Evolutionary conservation across 2,797 vertebrate species (phyloP).

Genomic region (Periparus ater): DNA sequence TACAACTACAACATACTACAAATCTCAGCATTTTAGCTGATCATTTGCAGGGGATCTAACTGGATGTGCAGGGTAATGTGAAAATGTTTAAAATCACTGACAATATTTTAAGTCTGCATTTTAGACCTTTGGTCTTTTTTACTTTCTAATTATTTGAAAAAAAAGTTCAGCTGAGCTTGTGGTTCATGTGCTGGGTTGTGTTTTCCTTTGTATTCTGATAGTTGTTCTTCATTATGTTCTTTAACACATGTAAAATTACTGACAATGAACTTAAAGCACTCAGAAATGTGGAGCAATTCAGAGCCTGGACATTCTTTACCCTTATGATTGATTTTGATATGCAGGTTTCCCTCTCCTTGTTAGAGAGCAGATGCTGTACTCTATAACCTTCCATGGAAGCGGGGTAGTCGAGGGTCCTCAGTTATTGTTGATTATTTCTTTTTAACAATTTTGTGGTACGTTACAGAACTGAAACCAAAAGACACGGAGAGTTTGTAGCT

Average conservation of each 20-base stretch:
- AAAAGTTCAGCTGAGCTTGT: not conserved
- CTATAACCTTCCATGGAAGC: not conserved
- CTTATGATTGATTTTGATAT: not conserved
- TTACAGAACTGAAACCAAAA: not conserved
- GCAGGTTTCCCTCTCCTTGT: not conserved
- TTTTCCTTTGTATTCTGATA: not conserved
- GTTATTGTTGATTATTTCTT: not conserved
- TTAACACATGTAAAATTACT: not conserved
- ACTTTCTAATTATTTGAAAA: not conserved
- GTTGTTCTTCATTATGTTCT: not conserved
- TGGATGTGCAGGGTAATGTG: not conserved
- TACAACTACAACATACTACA: too few relatives aligned
- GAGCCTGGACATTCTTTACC: not conserved
- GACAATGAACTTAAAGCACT: not conserved
- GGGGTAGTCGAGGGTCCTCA: not conserved
- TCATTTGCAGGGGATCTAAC: not conserved
- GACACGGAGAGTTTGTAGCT: not conserved
- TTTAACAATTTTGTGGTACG: not conserved
- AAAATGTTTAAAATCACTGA: constrained; percentile 14
- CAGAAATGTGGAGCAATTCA: not conserved
- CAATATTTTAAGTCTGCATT: not conserved
- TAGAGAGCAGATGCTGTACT: not conserved
- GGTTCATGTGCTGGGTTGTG: not conserved
- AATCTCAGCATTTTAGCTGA: not conserved
- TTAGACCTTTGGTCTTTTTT: not conserved